Evolutionary conservation across 2,113 vertebrate genomes (phyloP), one percentile per base, ranked within the genome.

Genomic region (Panthera leo): DNA sequence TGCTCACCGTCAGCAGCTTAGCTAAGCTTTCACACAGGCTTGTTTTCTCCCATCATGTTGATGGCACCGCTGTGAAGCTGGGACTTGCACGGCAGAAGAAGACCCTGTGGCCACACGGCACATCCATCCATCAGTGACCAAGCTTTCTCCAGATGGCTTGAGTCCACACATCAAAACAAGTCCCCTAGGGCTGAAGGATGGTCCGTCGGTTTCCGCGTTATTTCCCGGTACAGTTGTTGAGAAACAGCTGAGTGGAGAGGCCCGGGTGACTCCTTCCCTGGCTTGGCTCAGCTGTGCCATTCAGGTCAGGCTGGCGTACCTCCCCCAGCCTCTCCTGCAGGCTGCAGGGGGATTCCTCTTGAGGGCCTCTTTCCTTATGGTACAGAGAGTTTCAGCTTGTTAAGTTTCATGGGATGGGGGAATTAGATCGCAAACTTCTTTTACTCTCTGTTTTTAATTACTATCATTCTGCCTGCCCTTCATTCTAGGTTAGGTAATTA

Each of bases 401-500:
- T 83, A 85, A 73, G 53, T 45, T 96, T 42, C 61, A 42, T 48
- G 61, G 70, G 45, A 70, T 65, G 16, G 36, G 23, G 13, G 58
- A 75, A 82, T 82, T 36, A 87, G 48, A 29, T 48, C 58, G 58
- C 21, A 79, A n/a, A 19, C 15, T 89, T 84, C 7, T 19, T 34
- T 87, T 53, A 34, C 45, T 89, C 36, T 76, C 61, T 90, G 53
- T 71, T 75, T 93, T 96, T 84, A 89, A 87, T 92, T 95, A 88
- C 45, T 95, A 27, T n/a, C 12, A 75, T 91, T 86, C 70, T 89
- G 86, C 48, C 21, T 95, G 51, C 18, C n/a, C 36, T 68, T 67
- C 75, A 51, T 73, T 90, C n/a, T 83, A 34, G 84, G 95, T 95
- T 85, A 89, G 86, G 34, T 96, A 85, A 86, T 91, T 87, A 78